These are phyloP conservation scores for Enhydra lutris DNA, from an alignment of 2,113 vertebrate species.

Conservation along the genomic window DNA sequence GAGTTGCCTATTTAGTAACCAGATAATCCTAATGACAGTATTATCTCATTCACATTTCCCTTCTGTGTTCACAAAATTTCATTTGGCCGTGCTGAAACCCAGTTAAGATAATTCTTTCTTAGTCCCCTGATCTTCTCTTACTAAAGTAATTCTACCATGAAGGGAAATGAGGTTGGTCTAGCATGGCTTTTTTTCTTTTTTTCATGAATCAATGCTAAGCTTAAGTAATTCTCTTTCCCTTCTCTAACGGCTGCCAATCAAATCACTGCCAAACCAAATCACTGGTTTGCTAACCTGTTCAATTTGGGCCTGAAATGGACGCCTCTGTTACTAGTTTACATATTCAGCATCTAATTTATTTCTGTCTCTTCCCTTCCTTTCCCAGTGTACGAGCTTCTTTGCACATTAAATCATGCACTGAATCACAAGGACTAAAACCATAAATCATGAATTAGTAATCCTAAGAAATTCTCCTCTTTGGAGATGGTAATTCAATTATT, in stretches of 20 bases:
- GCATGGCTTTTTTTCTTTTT: constrained; percentile 43
- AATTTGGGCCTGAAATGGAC: constrained; percentile 43
- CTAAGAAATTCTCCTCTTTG: constrained; percentile 32
- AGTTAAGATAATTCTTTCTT: not conserved
- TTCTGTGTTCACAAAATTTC: not conserved
- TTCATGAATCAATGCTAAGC: constrained; percentile 43
- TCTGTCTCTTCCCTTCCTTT: constrained; percentile 17
- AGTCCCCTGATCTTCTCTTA: not conserved
- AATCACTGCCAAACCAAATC: too few species aligned
- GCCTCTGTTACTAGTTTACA: constrained; percentile 52
- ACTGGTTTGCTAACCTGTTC: constrained; percentile 51
- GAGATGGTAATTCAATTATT: constrained; percentile 43
- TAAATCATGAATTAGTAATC: constrained; percentile 39
- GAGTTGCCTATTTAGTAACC: not conserved
- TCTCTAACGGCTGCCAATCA: constrained; percentile 19
- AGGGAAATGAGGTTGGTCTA: constrained; percentile 48
- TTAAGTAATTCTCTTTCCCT: constrained; percentile 5
- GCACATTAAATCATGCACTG: constrained; percentile 31
- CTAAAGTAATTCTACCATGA: constrained; percentile 23
- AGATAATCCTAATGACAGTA: not conserved
- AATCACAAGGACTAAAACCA: constrained; percentile 37
- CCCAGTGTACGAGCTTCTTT: constrained; percentile 2
- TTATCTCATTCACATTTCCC: constrained; percentile 31
- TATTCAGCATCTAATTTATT: constrained; percentile 43
- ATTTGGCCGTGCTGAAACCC: not conserved